phyloP scores from a whole-genome alignment of 2,113 vertebrate genomes.

The Antigone vipio region DNA sequence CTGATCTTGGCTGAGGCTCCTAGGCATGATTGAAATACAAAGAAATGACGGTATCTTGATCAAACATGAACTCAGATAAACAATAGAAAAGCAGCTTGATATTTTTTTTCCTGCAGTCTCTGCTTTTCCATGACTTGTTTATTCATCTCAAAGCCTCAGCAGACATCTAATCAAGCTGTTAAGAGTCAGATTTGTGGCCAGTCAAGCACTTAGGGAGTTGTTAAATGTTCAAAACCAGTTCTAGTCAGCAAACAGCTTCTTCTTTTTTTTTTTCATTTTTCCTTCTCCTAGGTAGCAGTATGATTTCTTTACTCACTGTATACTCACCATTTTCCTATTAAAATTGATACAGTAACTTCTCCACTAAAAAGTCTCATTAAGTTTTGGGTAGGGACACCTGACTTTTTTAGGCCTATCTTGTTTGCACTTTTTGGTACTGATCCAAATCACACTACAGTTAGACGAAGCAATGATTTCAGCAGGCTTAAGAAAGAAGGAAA shows the following conservation, averaged over 20 bases:
- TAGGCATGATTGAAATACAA: slow-evolving; percentile 2
- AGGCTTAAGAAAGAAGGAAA: slow-evolving; percentile 60
- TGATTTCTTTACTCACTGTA: not conserved
- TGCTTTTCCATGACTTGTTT: slow-evolving; percentile 51
- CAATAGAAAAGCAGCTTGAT: slow-evolving; percentile 52
- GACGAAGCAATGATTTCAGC: slow-evolving; percentile 40
- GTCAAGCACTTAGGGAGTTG: slow-evolving; percentile 7
- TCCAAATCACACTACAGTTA: not conserved
- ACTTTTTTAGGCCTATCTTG: slow-evolving; percentile 3
- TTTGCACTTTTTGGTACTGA: not conserved
- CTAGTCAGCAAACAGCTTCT: not conserved
- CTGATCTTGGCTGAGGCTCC: slow-evolving; percentile 26
- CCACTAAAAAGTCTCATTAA: not conserved
- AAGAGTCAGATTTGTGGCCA: slow-evolving; percentile 44
- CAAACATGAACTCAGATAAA: slow-evolving; percentile 34
- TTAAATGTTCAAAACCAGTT: not conserved
- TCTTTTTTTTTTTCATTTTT: not conserved
- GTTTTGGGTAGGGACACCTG: slow-evolving; percentile 22
- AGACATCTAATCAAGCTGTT: slow-evolving; percentile 60
- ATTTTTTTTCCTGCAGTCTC: not conserved
- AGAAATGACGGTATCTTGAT: slow-evolving; percentile 40
- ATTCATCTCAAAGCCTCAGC: slow-evolving; percentile 40
- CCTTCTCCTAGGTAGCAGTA: not conserved
- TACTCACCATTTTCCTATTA: not conserved
- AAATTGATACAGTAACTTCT: not conserved